Evolutionary conservation across 2,113 vertebrate genomes (phyloP).

Genomic region (Rhabdornis inornatus): DNA sequence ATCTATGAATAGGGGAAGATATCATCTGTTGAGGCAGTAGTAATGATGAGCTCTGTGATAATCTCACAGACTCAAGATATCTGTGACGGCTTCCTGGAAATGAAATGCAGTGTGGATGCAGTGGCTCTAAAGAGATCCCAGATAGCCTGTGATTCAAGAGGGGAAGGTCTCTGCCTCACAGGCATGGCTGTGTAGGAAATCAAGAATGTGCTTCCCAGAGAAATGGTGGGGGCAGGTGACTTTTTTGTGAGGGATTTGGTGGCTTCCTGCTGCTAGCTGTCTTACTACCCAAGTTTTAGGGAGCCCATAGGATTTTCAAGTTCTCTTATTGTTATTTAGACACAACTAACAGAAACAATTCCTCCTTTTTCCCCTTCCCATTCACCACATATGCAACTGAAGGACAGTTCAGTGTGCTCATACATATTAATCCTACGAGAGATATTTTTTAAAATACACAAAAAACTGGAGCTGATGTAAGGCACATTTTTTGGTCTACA

Average conservation of each 20-base stretch:
- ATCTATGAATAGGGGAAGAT: neutral
- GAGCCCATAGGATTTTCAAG: neutral
- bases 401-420: neutral
- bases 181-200: neutral
- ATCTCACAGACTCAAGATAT: conserved; percentile 13
- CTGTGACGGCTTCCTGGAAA: neutral
- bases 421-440: neutral
- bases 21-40: conserved; percentile 27
- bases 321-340: neutral
- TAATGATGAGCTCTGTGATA: conserved; percentile 47
- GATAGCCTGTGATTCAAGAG: neutral
- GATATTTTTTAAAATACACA: neutral
- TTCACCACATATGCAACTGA: neutral
- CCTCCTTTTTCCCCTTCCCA: rapidly evolving
- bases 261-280: neutral
- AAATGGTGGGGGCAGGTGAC: neutral
- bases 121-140: neutral
- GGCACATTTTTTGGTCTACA: neutral
- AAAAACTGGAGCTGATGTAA: neutral
- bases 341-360: neutral
- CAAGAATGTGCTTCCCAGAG: neutral
- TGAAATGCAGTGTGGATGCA: neutral
- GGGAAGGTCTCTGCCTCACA: neutral
- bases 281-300: neutral
- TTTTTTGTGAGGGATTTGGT: neutral